Base-by-base conservation (phyloP, 2,888 invertebrate species). In the Julus scanicus region DNA sequence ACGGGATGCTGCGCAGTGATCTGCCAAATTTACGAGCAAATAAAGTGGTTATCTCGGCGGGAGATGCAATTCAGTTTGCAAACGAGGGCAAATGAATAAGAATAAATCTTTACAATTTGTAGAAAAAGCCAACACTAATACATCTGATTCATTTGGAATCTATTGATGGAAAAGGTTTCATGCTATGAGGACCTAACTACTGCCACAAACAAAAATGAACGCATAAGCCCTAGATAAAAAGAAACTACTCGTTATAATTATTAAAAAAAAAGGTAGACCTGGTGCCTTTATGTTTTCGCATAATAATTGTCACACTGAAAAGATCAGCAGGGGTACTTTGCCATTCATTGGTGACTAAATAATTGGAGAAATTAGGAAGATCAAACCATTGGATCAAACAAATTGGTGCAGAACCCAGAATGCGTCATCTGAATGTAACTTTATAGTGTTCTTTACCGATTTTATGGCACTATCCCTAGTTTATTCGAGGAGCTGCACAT, bases 1-100 rank as follows among this genome's bases (percentile, higher is more conserved):
- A 80, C 80, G 37, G 37, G 80, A 80, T 37, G 80, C 9, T 80
- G 80, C 37, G 80, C 80, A 80, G 80, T 63, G 63, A 80, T 80
- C 80, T 80, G 80, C 37, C 37, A 80, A 80, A 29, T 9, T 1
- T 5, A 29, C 37, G 9, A 80, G 80, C 13, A 80, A 80, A 80
- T 80, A 80, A 80, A 37, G 80, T 80, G 37, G 80, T 80, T 80
- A 80, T 80, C 80, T 9, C 80, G 4, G 80, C 80, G 80, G 29
- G 80, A 80, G 6, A 37, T 80, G 80, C 13, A 37, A 37, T 80
- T 80, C 13, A 29, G 4, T 11, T 44, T 13, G 37, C 80, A 1
- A 80, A 80, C 80, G 80, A 80, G 37, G 71, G 6, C 71, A 71
- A 71, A 71, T 71, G 13, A 37, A 37, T 0, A 80, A 37, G 2